A percentile compares a stretch with the other conserved stretches of the same genome.
These are phyloP conservation scores for Champsocephalus esox DNA, from an alignment of 2,797 vertebrate genomes.

Conservation along the genomic window DNA sequence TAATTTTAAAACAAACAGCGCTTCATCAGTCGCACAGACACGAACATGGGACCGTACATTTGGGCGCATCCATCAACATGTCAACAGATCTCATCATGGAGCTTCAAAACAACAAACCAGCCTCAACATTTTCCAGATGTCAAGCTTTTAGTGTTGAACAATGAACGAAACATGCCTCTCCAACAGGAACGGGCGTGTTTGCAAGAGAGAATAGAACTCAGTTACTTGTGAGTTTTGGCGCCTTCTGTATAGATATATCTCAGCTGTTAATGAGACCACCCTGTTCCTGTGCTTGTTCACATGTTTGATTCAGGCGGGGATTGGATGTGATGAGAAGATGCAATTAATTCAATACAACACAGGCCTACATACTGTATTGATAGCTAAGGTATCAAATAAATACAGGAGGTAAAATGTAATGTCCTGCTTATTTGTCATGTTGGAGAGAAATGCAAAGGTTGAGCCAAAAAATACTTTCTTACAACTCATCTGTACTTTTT, in stretches of 20 bases:
- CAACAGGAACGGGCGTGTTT: neutral
- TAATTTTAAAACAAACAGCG: neutral
- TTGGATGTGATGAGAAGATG: neutral
- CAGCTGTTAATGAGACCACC: slow-evolving; percentile 38
- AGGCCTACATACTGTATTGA: neutral
- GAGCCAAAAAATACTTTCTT: slow-evolving; percentile 5
- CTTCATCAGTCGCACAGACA: neutral
- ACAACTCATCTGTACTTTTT: slow-evolving; percentile 12
- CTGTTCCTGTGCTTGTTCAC: slow-evolving; percentile 18
- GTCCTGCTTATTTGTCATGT: neutral
- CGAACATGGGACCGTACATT: neutral
- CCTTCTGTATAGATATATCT: slow-evolving; percentile 10
- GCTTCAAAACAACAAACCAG: neutral
- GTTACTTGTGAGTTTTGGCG: slow-evolving; percentile 22
- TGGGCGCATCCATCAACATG: neutral
- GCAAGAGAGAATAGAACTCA: slow-evolving; percentile 1
- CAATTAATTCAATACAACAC: neutral
- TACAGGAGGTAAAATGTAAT: neutral
- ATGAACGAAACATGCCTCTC: neutral
- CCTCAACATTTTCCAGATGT: slow-evolving; percentile 44
- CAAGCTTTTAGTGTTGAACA: neutral
- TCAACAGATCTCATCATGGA: slow-evolving; percentile 11
- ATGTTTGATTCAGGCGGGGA: slow-evolving; percentile 8
- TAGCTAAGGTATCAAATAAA: neutral
- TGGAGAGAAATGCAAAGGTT: neutral